Percentiles rank a stretch among this genome's conserved stretches.
Conservation (phyloP, 2,888 invertebrate genomes). For the Phyto melanocephala region DNA sequence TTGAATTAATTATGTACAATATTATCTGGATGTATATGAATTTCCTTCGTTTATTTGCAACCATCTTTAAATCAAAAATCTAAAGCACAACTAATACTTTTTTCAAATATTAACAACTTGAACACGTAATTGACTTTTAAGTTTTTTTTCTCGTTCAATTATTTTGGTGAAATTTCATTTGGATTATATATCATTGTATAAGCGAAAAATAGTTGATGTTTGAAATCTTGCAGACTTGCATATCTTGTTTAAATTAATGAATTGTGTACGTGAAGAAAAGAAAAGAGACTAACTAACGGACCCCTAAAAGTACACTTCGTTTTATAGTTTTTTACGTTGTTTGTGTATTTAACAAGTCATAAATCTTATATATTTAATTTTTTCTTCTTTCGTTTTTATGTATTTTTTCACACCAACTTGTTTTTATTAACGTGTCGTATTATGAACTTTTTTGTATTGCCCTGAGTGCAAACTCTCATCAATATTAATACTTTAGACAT, state of each 20-base stretch:
- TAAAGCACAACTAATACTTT: too few species aligned
- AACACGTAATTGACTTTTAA: neutral
- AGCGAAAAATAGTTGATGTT: neutral
- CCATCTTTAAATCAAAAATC: too few species aligned
- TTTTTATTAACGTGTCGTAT: neutral
- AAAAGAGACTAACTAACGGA: neutral
- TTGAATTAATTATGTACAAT: too few species aligned
- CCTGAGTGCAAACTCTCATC: constrained; percentile 35
- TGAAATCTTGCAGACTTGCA: neutral
- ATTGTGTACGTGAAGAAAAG: neutral
- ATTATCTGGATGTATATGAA: too few species aligned
- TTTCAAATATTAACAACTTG: too few species aligned
- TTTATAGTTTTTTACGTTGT: too few species aligned
- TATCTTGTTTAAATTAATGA: neutral
- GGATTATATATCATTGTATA: neutral
- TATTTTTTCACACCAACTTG: neutral
- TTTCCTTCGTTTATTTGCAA: too few species aligned
- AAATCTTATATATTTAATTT: neutral
- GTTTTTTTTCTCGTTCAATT: neutral
- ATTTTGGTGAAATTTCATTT: neutral
- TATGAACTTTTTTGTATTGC: neutral
- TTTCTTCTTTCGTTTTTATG: neutral
- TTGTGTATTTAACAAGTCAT: neutral
- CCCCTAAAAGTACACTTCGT: too few species aligned
- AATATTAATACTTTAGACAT: constrained; percentile 33